These are phyloP conservation scores for Eremobia ochroleuca DNA, from an alignment of 2,888 invertebrate genomes.

Conservation along the genomic window DNA sequence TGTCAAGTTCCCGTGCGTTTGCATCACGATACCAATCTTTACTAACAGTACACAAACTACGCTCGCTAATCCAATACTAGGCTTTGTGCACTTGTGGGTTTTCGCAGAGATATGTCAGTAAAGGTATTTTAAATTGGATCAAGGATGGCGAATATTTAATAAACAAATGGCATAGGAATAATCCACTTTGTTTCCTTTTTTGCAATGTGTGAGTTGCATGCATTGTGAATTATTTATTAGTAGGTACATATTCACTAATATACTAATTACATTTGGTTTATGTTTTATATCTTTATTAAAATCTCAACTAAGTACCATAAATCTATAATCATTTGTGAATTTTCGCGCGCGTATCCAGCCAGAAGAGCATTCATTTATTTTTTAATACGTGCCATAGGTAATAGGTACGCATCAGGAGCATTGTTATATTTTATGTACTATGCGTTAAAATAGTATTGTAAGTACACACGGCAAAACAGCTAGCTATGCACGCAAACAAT, in stretches of 20 bases:
- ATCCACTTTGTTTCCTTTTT: conserved; percentile 45
- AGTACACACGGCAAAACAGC: conserved; percentile 37
- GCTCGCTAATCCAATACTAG: conserved; percentile 86
- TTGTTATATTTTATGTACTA: background rate
- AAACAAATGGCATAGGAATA: conserved; percentile 64
- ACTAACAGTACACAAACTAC: conserved; percentile 80
- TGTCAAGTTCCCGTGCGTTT: conserved; percentile 87
- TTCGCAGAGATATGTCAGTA: conserved; percentile 81
- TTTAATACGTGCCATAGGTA: background rate
- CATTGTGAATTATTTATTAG: conserved; percentile 3
- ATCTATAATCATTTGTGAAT: background rate
- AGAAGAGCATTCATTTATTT: background rate
- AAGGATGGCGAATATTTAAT: conserved; percentile 76
- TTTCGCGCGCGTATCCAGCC: background rate
- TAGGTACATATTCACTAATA: background rate
- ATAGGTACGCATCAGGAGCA: background rate
- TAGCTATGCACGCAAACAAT: conserved; percentile 28
- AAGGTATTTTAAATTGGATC: conserved; percentile 84
- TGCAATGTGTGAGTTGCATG: conserved; percentile 12
- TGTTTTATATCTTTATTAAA: conserved; percentile 7
- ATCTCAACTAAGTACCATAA: background rate
- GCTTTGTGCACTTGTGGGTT: conserved; percentile 86
- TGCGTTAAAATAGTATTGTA: background rate
- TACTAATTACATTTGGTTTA: background rate
- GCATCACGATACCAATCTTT: conserved; percentile 83